These are phyloP conservation scores for Pristionchus pacificus DNA, from an alignment of 1,140 invertebrate species.

Conservation along the genomic window DNA sequence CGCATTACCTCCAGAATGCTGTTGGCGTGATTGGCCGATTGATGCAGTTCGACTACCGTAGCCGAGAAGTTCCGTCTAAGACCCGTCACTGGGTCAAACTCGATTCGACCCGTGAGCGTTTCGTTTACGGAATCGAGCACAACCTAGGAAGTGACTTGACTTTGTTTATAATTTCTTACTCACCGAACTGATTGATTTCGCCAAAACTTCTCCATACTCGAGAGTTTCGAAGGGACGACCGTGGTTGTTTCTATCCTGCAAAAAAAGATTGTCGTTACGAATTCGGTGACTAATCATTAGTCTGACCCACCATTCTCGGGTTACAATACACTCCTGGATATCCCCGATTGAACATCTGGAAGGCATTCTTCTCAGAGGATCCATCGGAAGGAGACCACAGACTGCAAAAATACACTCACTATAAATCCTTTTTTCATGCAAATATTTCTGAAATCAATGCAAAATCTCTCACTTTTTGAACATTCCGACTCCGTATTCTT, in stretches of 20 bases:
- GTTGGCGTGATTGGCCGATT: slow-evolving; percentile 20
- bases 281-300: neutral
- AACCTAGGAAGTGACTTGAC: slow-evolving; percentile 30
- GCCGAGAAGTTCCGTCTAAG: slow-evolving; percentile 49
- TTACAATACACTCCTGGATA: slow-evolving; percentile 20
- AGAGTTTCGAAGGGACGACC: slow-evolving; percentile 50
- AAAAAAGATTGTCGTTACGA: neutral
- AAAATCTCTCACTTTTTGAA: slow-evolving; percentile 20
- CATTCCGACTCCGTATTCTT: slow-evolving; percentile 20
- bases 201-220: slow-evolving; percentile 50
- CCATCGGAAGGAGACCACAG: no score
- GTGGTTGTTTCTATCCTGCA: slow-evolving; percentile 38
- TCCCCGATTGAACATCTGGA: slow-evolving; percentile 47
- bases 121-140: slow-evolving; percentile 34
- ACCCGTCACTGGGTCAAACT: slow-evolving; percentile 48
- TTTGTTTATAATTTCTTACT: slow-evolving; percentile 14
- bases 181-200: slow-evolving; percentile 42
- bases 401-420: no score
- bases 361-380: no score
- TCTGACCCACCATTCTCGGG: neutral
- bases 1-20: slow-evolving; percentile 25
- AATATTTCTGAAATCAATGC: no score
- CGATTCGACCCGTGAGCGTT: slow-evolving; percentile 52
- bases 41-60: slow-evolving; percentile 25
- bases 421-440: no score